Evolutionary conservation across 2,797 vertebrate genomes (phyloP), one percentile per base, ranked within the genome.

Genomic region (Euphonia xanthogaster): DNA sequence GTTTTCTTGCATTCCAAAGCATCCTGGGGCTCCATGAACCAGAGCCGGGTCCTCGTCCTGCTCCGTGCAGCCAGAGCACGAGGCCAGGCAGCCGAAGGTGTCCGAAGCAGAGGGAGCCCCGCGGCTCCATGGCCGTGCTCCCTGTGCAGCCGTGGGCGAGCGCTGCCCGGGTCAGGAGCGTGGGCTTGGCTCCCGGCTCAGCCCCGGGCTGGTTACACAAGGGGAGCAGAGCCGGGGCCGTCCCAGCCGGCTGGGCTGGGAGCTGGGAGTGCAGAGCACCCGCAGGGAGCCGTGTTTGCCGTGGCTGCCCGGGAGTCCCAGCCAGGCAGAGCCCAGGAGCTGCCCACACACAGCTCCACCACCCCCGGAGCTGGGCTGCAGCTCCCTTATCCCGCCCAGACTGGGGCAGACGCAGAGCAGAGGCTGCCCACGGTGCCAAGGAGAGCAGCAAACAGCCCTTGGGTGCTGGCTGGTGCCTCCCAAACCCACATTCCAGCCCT

Each of bases 51-150:
- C 39, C 7, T 40, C 8, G 2, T 33, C 22, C 28, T 4, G 3
- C 48, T 63, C 45, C 1, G 0, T 1, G 19, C 14, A 12, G 1
- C 37, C 31, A 2, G 9, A 0, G 12, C 55, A 3, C 0, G 18
- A 9, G 47, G 75, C 28, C 37, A 6, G 48, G 47, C 61, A 61
- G 66, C 28, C 50, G 5, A 12, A 47, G 51, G 18, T 6, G 50
- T 9, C 87, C 50, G 2, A 9, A 31, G 48, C 12, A 5, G 31
- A 31, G 25, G 1, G 4, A 58, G 61, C 13, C 44, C 42, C 14
- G 2, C 2, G 48, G 79, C 3, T 6, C 15, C 2, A 3, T 44
- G 30, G 44, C 35, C 12, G 6, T 1, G 8, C 51, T 39, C 54
- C 24, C 35, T 0, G 35, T 0, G 47, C 31, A 2, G 23, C 65